phyloP scores from a whole-genome alignment of 2,888 invertebrate genomes.

The Calliopum simillimum region DNA sequence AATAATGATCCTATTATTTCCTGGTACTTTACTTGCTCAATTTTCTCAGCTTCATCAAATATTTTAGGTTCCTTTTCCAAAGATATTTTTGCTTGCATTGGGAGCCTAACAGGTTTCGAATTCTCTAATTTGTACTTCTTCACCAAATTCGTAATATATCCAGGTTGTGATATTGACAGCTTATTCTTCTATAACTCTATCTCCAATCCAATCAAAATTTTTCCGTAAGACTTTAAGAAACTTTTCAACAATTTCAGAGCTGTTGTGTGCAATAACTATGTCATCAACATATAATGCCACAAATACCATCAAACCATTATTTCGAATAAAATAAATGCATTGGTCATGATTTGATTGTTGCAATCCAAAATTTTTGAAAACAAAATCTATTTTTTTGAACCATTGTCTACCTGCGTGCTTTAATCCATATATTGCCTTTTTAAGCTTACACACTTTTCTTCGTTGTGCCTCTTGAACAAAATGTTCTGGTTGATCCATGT shows the following conservation, averaged over 20 bases:
- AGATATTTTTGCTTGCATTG: slow-evolving; percentile 1
- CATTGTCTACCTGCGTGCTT: slow-evolving; percentile 35
- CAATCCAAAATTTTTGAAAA: slow-evolving; percentile 19
- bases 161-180: slow-evolving; percentile 1
- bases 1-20: slow-evolving; percentile 21
- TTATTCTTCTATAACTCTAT: background rate
- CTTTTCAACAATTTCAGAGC: background rate
- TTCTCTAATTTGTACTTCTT: background rate
- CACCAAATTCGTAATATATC: background rate
- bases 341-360: slow-evolving; percentile 20
- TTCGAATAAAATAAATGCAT: slow-evolving; percentile 10
- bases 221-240: background rate
- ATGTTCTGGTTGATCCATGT: background rate
- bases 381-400: slow-evolving; percentile 25
- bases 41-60: background rate
- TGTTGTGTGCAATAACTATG: slow-evolving; percentile 1
- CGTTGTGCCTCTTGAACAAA: background rate
- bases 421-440: slow-evolving; percentile 24
- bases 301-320: slow-evolving; percentile 1
- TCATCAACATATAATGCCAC: slow-evolving; percentile 27
- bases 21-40: too few species aligned
- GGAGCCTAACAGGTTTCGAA: background rate
- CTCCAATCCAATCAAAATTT: slow-evolving; percentile 17
- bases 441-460: slow-evolving; percentile 14
- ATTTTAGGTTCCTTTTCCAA: background rate